Conservation (phyloP, 2,113 vertebrate species). For the Laterallus jamaicensis region DNA sequence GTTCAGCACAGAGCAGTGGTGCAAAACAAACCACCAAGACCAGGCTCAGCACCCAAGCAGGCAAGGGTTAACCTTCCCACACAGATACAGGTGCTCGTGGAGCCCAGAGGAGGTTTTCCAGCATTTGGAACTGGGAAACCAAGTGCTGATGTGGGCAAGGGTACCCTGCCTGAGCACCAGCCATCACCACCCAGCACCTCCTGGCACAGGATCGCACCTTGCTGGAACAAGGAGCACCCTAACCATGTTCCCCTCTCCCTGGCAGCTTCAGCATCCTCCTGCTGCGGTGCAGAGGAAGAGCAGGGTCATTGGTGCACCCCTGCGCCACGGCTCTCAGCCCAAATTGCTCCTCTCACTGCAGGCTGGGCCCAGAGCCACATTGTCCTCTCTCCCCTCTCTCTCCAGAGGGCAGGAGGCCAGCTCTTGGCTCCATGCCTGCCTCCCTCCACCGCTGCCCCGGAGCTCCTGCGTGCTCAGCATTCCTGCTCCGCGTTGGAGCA, state of each 20-base stretch:
- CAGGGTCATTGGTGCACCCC: rapidly evolving
- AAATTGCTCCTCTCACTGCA: background rate
- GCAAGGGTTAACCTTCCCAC: background rate
- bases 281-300: rapidly evolving
- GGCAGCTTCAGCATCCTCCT: background rate
- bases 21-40: constrained; percentile 7
- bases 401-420: background rate
- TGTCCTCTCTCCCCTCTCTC: background rate
- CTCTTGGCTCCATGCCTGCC: constrained; percentile 3
- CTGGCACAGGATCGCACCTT: background rate
- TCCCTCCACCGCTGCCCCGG: background rate
- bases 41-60: background rate
- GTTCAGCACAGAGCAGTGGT: background rate
- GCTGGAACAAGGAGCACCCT: background rate
- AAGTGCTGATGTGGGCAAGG: background rate
- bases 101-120: too few species aligned
- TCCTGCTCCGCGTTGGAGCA: constrained; percentile 24
- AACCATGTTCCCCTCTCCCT: background rate
- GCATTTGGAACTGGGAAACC: background rate
- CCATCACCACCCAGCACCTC: background rate
- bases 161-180: background rate
- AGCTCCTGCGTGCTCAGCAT: background rate
- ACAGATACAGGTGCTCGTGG: background rate
- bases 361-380: constrained; percentile 2
- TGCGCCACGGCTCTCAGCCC: rapidly evolving